Base-by-base conservation (phyloP, 2,113 vertebrate species). In the Oncorhynchus keta region DNA sequence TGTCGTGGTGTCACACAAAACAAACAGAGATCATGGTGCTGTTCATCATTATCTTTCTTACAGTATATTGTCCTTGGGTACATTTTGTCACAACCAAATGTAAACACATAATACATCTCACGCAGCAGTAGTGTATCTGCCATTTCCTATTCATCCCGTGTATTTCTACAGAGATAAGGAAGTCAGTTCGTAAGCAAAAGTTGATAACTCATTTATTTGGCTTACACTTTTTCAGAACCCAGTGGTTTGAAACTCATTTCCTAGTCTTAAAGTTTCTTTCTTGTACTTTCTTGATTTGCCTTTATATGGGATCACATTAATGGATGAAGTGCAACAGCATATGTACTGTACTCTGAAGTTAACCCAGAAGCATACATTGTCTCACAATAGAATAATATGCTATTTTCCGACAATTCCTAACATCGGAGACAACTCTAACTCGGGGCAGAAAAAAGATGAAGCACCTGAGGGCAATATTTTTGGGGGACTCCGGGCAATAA, bases 141-240 rank as follows among this genome's bases (percentile, higher is more conserved):
- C 55, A 13, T 64, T 32, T 18, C 8, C 51, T 14, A 12, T 79
- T 81, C 72, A 12, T 79, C 79, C 69, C 81, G 77, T 86, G 82
- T 79, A 5, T 87, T 88, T 61, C 85, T 81, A 89, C 20, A 24
- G 83, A 88, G 80, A 74, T 55, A 82, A 83, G 77, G 78, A 88
- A 89, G 79, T 85, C 32, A 62, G 78, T 90, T 88, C 87, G 84
- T 88, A 85, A 85, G 87, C 88, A 92, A 90, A 88, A 86, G 84
- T 85, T 93, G 83, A 93, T 92, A 83, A 90, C 84, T 92, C 89
- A 92, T 92, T 92, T 83, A 93, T 89, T 79, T 84, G 68, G 72
- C 73, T 64, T 80, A 75, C 8, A 66, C 18, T 28, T 75, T 55
- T 78, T 87, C 83, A 14, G 73, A 89, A 85, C 28, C 72, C 73